Evolutionary conservation across 1,140 invertebrate species (phyloP), one percentile per base, ranked within the genome.

Genomic region (Drosophila micromelanica): DNA sequence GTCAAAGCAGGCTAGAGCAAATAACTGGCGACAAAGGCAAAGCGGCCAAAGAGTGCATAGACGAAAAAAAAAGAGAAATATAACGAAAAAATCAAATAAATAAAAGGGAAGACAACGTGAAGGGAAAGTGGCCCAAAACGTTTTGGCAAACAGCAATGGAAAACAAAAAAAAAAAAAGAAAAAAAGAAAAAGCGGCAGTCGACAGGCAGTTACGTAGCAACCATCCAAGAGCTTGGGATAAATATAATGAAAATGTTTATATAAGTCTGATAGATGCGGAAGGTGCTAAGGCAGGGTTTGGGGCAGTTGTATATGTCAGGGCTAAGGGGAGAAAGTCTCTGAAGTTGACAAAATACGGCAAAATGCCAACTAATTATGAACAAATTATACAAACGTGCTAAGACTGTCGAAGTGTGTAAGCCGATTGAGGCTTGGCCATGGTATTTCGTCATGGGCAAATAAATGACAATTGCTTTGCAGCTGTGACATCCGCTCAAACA

Each of bases 21-120:
- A 89, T 87, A 79, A 76, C 65, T 65, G 72, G 82, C 73, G 79
- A 82, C 76, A 77, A 77, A 71, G 78, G 72, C 68, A 64, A 78
- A 67, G 35, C 48, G 68, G 64, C 54, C 63, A 68, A 56, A 52
- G 74, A 59, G 65, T 78, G 62, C 46, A 62, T 68, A 67, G 76
- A 87, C 75, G 70, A 7, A 35, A 27, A 15, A 20, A 15, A 70
- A n/a, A 37, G 17, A 30, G n/a, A 60, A 57, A 70, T 32, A 57
- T 37, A 62, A 54, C 43, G 61, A 56, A 68, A 71, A 80, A 78
- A 70, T 46, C 32, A 65, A 80, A 76, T 55, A 84, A 84, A 85
- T 65, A 68, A 69, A 65, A 62, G 9, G 30, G 15, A 46, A 20
- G 54, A 46, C 17, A 42, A 65, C 37, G 9, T 15, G 15, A 15